Base-by-base conservation (phyloP, 2,797 vertebrate species). In the Pelodytes ibericus region DNA sequence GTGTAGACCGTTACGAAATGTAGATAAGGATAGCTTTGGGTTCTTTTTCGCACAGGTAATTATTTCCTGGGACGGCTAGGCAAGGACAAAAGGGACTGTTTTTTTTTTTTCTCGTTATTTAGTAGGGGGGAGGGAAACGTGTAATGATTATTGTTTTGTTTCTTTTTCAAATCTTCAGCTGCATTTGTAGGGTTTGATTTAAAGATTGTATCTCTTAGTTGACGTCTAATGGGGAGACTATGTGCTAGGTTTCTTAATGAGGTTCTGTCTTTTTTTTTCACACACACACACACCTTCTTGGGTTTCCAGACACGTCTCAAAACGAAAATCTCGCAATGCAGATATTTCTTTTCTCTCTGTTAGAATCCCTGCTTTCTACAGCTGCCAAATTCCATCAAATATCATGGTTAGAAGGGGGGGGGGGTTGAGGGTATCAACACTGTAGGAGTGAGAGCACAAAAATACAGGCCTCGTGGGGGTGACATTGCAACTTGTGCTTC, bases 281-380 rank as follows among this genome's bases (percentile, higher is more conserved):
- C 11, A 4, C 16, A n/a, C 36, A 13, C 22, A 26, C 27, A 9
- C 16, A 24, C 36, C 53, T 58, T 49, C 41, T 74, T 66, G 51
- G 24, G 33, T 63, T 74, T 65, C 62, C 57, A 66, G 72, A 74
- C 72, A 66, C 51, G 62, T 66, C 49, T 66, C 51, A 59, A 59
- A 66, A 62, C 58, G 47, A 66, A 66, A 18, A 30, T 44, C 72
- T 66, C 31, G 62, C 62, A 74, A 74, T 74, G 72, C 62, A 74
- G 72, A 74, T 65, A 66, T 66, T 74, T 74, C 57, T 66, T 59
- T 44, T 30, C 51, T 44, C 51, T 39, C 62, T 58, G 4, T 36
- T 63, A 53, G 33, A 53, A 63, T 11, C 36, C 16, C 18, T 47
- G 71, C 44, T 53, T 11, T 10, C 33, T 63, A 36, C 59, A 26